Conservation (phyloP, 2,113 vertebrate species). For the Bucco capensis region DNA sequence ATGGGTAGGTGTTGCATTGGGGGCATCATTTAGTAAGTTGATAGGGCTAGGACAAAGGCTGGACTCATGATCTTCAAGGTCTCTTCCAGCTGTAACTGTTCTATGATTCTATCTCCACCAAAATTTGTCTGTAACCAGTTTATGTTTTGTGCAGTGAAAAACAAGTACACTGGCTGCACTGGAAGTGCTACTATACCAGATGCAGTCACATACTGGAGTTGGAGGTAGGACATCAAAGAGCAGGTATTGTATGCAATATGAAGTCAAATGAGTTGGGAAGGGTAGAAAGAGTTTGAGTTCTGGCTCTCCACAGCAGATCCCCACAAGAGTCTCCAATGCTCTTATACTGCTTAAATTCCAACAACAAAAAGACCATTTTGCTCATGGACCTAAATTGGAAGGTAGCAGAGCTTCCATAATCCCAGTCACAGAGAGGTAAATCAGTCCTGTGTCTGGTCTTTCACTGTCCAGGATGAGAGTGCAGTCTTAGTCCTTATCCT, state of each 20-base stretch:
- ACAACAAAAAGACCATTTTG: neutral
- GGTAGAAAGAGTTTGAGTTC: neutral
- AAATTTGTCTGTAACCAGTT: neutral
- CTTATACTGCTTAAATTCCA: neutral
- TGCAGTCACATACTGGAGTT: fast-evolving
- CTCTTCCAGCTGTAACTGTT: too few species aligned
- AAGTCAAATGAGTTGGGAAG: neutral
- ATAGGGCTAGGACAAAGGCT: too few species aligned
- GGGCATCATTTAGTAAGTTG: too few species aligned
- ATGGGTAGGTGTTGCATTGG: too few species aligned
- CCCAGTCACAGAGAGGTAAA: neutral
- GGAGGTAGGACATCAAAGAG: neutral
- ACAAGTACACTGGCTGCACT: neutral
- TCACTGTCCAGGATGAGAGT: neutral
- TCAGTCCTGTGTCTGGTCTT: neutral
- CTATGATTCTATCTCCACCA: too few species aligned
- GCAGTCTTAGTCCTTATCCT: neutral
- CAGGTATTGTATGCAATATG: too few species aligned
- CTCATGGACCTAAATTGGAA: neutral
- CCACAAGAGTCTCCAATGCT: neutral
- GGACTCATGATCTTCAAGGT: too few species aligned
- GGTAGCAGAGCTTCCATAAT: neutral
- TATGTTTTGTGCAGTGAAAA: neutral
- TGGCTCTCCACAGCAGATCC: neutral
- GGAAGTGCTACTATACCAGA: neutral